phyloP scores from a whole-genome alignment of 2,113 vertebrate genomes.

The Neotoma lepida region DNA sequence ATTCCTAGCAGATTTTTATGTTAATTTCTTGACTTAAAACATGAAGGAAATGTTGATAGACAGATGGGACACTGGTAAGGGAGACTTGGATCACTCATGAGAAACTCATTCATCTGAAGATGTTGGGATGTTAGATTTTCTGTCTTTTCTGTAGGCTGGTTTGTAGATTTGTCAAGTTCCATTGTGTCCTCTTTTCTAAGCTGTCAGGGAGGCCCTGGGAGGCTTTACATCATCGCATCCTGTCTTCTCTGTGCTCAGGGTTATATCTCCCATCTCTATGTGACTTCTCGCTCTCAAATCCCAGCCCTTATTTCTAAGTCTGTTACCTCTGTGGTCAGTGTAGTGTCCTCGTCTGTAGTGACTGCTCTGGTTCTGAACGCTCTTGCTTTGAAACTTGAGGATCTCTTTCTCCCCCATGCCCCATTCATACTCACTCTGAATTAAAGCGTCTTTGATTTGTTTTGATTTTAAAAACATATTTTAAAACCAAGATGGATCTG shows the following conservation, averaged over 20 bases:
- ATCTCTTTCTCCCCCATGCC: accelerated
- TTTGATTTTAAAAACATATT: not conserved
- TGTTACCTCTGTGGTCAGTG: not conserved
- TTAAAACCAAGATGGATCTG: not conserved
- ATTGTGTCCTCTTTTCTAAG: not conserved
- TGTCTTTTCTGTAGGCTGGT: not conserved
- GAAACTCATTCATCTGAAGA: not conserved
- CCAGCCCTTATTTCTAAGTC: not conserved
- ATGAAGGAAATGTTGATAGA: not conserved
- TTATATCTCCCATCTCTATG: not conserved
- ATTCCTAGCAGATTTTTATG: not conserved
- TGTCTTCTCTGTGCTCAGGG: not conserved
- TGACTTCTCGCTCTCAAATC: not conserved
- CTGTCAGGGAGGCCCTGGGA: not conserved
- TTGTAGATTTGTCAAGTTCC: not conserved
- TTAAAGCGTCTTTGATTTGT: not conserved
- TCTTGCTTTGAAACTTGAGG: not conserved
- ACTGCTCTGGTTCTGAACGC: not conserved
- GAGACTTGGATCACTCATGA: not conserved
- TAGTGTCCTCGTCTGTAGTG: no score
- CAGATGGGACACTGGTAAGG: not conserved
- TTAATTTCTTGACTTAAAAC: not conserved
- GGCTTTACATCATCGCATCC: not conserved
- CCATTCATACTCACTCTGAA: not conserved
- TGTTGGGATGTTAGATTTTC: not conserved